phyloP scores from a whole-genome alignment of 2,113 vertebrate genomes.

The Hipposideros armiger region DNA sequence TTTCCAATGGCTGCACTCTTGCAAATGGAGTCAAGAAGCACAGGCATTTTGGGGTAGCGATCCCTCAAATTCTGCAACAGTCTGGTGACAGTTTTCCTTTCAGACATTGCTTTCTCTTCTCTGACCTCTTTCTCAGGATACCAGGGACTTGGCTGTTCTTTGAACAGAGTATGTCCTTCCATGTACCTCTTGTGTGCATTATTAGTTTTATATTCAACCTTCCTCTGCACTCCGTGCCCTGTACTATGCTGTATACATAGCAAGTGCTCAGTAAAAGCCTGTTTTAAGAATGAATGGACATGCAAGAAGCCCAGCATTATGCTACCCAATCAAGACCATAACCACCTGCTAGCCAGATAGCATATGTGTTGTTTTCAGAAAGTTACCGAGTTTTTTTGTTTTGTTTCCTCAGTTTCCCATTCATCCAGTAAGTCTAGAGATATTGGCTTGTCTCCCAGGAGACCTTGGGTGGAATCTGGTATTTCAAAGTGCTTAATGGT shows the following conservation, averaged over 20 bases:
- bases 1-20: background rate
- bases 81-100: background rate
- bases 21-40: background rate
- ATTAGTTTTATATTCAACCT: background rate
- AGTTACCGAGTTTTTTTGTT: conserved; percentile 49
- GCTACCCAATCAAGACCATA: background rate
- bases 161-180: background rate
- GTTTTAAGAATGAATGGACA: background rate
- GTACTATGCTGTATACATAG: background rate
- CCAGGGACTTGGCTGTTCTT: background rate
- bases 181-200: background rate
- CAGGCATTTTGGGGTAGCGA: background rate
- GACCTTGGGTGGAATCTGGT: conserved; percentile 76
- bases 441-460: conserved; percentile 76
- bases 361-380: conserved; percentile 57
- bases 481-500: conserved; percentile 81
- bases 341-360: conserved; percentile 42
- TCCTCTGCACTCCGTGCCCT: background rate
- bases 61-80: background rate
- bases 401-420: conserved; percentile 81
- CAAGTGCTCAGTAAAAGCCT: conserved; percentile 37
- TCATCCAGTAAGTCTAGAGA: conserved; percentile 74
- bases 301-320: background rate
- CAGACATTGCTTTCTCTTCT: background rate
- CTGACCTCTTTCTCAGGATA: background rate